A percentile compares a stretch with the other conserved stretches of the same genome.
Conservation (phyloP, 2,113 vertebrate genomes). For the Thalassoma bifasciatum region DNA sequence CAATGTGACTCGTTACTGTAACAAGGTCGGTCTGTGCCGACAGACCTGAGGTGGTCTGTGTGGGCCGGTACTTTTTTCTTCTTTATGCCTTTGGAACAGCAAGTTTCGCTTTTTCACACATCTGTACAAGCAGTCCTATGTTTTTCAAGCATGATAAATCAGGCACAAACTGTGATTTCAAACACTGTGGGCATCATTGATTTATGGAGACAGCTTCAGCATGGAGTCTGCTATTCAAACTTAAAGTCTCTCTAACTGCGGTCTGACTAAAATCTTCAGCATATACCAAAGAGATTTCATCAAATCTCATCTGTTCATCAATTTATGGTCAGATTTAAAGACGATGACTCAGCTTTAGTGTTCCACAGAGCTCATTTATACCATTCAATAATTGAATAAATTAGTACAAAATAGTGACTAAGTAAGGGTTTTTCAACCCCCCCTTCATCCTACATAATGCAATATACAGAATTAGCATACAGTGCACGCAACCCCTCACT, state of each 20-base stretch:
- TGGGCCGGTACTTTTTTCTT: slow-evolving; percentile 3
- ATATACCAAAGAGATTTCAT: background rate
- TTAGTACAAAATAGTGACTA: background rate
- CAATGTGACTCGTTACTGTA: slow-evolving; percentile 76
- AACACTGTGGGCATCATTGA: background rate
- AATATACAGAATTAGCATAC: too few species aligned
- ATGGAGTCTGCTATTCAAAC: background rate
- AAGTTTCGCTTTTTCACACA: background rate
- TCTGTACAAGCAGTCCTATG: background rate
- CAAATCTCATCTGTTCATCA: too few species aligned
- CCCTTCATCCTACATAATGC: too few species aligned
- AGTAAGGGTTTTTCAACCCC: too few species aligned
- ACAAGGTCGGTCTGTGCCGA: slow-evolving; percentile 37
- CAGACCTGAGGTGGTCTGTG: background rate
- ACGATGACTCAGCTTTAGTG: background rate
- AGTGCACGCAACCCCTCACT: too few species aligned
- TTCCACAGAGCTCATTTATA: background rate
- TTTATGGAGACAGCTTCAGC: background rate
- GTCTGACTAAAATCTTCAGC: background rate
- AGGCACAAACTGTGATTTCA: background rate
- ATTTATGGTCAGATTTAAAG: too few species aligned
- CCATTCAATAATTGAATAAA: too few species aligned
- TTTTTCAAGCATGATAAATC: background rate
- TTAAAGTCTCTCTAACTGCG: background rate
- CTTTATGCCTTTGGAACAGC: background rate